These are phyloP conservation scores for Brachypteracias leptosomus DNA, from an alignment of 2,113 vertebrate species.

Conservation along the genomic window DNA sequence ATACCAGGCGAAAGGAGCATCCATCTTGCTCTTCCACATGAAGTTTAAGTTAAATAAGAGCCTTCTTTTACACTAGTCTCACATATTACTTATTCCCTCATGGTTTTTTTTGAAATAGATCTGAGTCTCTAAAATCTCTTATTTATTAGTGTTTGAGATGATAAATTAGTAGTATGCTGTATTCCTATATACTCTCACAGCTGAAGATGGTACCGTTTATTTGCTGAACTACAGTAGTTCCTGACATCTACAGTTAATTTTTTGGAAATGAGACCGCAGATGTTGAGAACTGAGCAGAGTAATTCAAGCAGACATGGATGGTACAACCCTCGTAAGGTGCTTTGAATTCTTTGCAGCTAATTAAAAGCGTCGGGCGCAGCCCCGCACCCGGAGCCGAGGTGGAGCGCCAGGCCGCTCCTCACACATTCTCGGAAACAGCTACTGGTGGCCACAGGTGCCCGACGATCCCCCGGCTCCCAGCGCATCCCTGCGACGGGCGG, in stretches of 20 bases:
- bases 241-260: background rate
- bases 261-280: background rate
- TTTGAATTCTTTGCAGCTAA: background rate
- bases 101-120: background rate
- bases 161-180: background rate
- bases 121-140: background rate
- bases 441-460: fast-evolving
- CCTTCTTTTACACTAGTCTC: background rate
- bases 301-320: background rate
- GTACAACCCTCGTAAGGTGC: fast-evolving
- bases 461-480: background rate
- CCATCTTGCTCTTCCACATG: background rate
- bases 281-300: background rate
- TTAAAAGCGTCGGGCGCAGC: background rate
- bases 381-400: background rate
- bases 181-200: background rate
- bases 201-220: background rate
- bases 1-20: background rate
- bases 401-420: background rate
- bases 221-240: background rate
- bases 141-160: background rate
- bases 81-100: background rate
- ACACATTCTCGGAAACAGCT: fast-evolving
- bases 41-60: background rate
- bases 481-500: background rate